Base-by-base conservation (phyloP, 2,797 vertebrate genomes). In the Dicrostonyx torquatus region DNA sequence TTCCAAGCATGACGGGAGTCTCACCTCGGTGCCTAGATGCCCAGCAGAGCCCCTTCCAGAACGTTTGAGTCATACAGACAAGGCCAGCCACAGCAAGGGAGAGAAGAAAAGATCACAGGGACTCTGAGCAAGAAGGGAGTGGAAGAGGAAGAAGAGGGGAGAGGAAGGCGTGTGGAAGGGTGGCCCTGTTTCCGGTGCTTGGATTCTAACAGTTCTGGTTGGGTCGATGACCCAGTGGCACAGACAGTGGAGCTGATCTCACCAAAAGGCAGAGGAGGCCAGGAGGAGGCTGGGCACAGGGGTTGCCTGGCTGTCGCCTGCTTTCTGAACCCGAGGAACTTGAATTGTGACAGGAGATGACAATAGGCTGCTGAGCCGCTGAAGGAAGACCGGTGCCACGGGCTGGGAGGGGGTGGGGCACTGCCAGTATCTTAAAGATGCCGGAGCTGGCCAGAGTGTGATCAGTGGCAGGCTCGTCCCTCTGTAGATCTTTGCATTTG, bases 181-280 rank as follows among this genome's bases (percentile, higher is more conserved):
- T 45, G 40, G 68, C 34, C 68, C 48, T 24, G 66, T 26, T 72
- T n/a, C 76, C 62, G 5, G 37, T 9, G 73, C 48, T 68, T 50
- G 86, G 17, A 26, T 18, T 60, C 62, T 13, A 12, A 24, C 6
- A 20, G 48, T 62, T 78, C 75, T 45, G 93, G 9, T 29, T 17
- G 77, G 17, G 96, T 31, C 5, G 72, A 93, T 89, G 90, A 96
- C 85, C 87, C 43, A 66, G 58, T 75, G 84, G 6, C 12, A 6
- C 60, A 87, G 72, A 89, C 89, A 86, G 76, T 45, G 0, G 24
- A 17, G 0, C 6, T 3, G 70, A 76, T 64, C 40, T 17, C 62
- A 26, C 13, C 45, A 77, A 43, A 48, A 80, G 87, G 77, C 40
- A 29, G 6, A 13, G 0, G 68, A 7, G 73, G 26, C 45, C 2